A percentile compares a stretch with the other conserved stretches of the same genome.
Conservation (phyloP, 2,113 vertebrate species). For the Hystrix brachyura region DNA sequence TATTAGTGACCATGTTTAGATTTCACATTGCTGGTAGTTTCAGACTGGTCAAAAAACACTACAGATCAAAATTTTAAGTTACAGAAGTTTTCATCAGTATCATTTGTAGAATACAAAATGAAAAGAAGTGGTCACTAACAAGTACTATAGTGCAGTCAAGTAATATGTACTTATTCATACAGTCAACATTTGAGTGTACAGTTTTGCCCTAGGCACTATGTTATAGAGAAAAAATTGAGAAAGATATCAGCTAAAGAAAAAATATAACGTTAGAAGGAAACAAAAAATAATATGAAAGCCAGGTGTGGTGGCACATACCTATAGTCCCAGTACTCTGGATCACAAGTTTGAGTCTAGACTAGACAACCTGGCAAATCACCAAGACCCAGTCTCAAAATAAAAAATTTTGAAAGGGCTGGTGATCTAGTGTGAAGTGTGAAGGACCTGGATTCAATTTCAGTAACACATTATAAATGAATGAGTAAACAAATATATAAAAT, state of each 20-base stretch:
- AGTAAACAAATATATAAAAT: neutral
- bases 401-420: neutral
- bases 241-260: slow-evolving; percentile 16
- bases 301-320: neutral
- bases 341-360: neutral
- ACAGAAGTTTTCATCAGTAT: neutral
- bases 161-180: neutral
- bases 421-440: neutral
- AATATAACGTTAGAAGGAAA: slow-evolving; percentile 38
- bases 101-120: neutral
- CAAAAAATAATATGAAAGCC: slow-evolving; percentile 15
- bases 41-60: neutral
- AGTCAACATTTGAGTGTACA: neutral
- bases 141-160: neutral
- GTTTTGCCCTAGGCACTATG: slow-evolving; percentile 12
- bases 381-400: neutral
- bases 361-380: neutral
- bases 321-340: neutral
- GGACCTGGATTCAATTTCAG: neutral
- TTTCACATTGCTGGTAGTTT: slow-evolving; percentile 4
- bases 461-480: neutral
- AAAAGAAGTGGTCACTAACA: slow-evolving; percentile 31
- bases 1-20: neutral
- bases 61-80: slow-evolving; percentile 20
- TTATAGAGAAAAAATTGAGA: slow-evolving; percentile 18